Evolutionary conservation across 2,888 invertebrate genomes (phyloP), one percentile per base, ranked within the genome.

Genomic region (Arrhopalites spinosus): DNA sequence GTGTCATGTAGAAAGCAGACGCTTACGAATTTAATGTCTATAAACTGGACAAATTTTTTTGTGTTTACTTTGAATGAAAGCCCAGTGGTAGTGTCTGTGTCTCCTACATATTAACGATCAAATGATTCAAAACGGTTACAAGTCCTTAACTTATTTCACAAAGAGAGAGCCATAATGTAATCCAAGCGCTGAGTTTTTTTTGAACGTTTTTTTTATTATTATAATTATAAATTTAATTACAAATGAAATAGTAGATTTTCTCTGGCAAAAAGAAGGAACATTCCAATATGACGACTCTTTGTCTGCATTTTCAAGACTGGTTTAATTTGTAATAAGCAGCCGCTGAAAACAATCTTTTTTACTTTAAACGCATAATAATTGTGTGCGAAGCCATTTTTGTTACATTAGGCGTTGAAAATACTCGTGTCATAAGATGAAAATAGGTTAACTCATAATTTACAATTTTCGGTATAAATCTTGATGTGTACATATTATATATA

Each of bases 281-380:
- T 72, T 72, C 71, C 71, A 56, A 36, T n/a, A 61, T 72, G 71
- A 61, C 63, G 25, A 72, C 56, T 72, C 61, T 43, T 56, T 72
- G 71, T 72, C 61, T 56, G 56, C 43, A 45, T 72, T 70, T 72
- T 61, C 61, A 72, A 72, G 71, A 72, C 71, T 72, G 71, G 70
- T 72, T 70, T 72, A 61, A 72, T 72, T 72, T 68, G 27, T 71
- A 45, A 61, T 61, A 43, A 72, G 59, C 61, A 72, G n/a, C 30
- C 61, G 45, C 59, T 63, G 61, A 59, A 59, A 43, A 59, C 56
- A 59, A 56, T 72, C 59, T 56, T 70, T 30, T 59, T 68, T 72
- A 43, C 61, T 68, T 61, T 72, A 43, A 72, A 61, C 43, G 59
- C 64, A 64, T 30, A 20, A 17, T 30, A 17, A 13, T 59, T 64